These are phyloP conservation scores for Sinocyclocheilus anophthalmus DNA, from an alignment of 2,113 vertebrate species.

Conservation along the genomic window DNA sequence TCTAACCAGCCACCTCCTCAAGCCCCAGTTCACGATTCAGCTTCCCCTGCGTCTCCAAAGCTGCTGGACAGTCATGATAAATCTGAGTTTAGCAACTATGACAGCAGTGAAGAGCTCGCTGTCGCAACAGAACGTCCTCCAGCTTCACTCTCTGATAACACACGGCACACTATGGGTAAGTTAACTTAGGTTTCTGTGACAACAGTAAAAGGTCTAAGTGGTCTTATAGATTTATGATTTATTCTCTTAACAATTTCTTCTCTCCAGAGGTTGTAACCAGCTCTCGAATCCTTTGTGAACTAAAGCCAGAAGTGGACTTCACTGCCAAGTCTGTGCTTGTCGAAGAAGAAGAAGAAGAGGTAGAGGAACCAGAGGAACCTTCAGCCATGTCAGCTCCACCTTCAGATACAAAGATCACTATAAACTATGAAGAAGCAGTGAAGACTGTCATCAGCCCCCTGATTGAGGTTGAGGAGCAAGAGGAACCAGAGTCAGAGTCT, in stretches of 20 bases:
- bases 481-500: conserved; percentile 50
- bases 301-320: conserved; percentile 60
- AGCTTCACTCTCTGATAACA: conserved; percentile 61
- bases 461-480: conserved; percentile 52
- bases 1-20: conserved; percentile 49
- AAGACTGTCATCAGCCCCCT: conserved; percentile 20
- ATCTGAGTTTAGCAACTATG: conserved; percentile 31
- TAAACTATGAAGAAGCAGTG: conserved; percentile 9
- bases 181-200: not conserved
- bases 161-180: conserved; percentile 65
- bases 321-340: conserved; percentile 68
- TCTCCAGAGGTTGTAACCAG: conserved; percentile 58
- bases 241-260: conserved; percentile 16
- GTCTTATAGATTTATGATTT: not conserved
- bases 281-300: conserved; percentile 55
- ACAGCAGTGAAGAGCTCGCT: conserved; percentile 33
- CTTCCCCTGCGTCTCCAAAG: conserved; percentile 64
- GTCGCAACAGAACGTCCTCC: conserved; percentile 49
- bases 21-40: conserved; percentile 35
- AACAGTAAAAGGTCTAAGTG: not conserved
- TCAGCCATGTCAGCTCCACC: not conserved
- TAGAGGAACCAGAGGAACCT: conserved; percentile 34
- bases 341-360: conserved; percentile 68
- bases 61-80: conserved; percentile 52
- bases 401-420: conserved; percentile 15